A percentile compares a stretch with the other conserved stretches of the same genome.
Evolutionary conservation across 2,797 vertebrate genomes (phyloP).

Genomic region (Synaphobranchus kaupii): DNA sequence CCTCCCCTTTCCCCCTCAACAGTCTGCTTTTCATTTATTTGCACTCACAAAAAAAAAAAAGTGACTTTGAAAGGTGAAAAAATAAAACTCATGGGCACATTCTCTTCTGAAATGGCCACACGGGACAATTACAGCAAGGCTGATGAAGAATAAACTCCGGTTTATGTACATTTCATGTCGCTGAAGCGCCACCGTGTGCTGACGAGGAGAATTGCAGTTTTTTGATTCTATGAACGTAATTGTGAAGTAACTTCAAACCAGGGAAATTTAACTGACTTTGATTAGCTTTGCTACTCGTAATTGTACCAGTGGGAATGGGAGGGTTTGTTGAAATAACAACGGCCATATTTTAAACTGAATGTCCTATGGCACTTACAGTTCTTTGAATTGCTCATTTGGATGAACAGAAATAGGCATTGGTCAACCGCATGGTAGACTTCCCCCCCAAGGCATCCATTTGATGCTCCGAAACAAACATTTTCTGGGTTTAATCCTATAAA

Average conservation of each 20-base stretch:
- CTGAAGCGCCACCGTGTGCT: not conserved
- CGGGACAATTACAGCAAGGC: not conserved
- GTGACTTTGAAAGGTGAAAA: not conserved
- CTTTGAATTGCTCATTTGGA: not conserved
- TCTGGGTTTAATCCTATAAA: not conserved
- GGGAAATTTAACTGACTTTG: not conserved
- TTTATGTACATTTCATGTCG: not conserved
- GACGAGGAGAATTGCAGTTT: not conserved
- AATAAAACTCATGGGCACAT: not conserved
- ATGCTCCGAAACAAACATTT: not conserved
- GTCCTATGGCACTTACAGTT: not conserved
- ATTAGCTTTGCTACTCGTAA: not conserved
- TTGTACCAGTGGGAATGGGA: not conserved
- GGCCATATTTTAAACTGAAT: not conserved
- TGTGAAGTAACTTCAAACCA: not conserved
- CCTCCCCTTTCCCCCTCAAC: too few relatives aligned
- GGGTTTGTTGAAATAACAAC: not conserved
- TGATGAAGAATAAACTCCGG: not conserved
- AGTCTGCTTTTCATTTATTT: not conserved
- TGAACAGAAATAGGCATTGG: not conserved
- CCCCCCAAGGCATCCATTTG: not conserved
- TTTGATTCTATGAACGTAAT: not conserved
- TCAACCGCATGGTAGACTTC: not conserved
- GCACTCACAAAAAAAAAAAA: not conserved
- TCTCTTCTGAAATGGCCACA: not conserved